Percentiles rank a stretch among this genome's conserved stretches.
Conservation (phyloP, 1,140 invertebrate species). For the Papilio polyxenes region DNA sequence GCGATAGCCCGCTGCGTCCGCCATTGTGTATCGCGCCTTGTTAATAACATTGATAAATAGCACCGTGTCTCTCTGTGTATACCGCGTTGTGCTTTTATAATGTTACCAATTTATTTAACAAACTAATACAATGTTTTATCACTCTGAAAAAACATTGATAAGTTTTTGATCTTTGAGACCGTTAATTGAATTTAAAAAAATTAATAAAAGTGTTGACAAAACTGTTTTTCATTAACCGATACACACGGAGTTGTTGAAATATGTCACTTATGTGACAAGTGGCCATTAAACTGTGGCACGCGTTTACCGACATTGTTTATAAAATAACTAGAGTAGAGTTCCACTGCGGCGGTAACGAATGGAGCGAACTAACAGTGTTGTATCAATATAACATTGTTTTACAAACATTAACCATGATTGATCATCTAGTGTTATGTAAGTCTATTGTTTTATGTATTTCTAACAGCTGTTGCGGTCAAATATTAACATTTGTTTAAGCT, state of each 20-base stretch:
- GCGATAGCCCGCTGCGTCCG: slow-evolving; percentile 55
- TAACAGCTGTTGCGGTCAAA: slow-evolving; percentile 1
- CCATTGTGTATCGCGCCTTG: slow-evolving; percentile 40
- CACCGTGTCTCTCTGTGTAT: not conserved
- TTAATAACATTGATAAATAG: slow-evolving; percentile 26
- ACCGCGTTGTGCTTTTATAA: not conserved
- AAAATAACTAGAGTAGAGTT: not conserved
- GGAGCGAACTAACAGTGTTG: not conserved
- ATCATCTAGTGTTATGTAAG: not conserved
- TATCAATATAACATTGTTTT: slow-evolving; percentile 10
- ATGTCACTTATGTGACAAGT: not conserved
- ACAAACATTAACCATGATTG: slow-evolving; percentile 4
- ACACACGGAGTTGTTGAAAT: not conserved
- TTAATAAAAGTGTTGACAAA: not conserved
- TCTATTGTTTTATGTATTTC: slow-evolving; percentile 11
- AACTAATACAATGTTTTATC: not conserved
- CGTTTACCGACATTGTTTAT: slow-evolving; percentile 1
- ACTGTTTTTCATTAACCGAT: not conserved
- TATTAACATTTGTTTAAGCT: not conserved
- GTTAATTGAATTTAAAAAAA: not conserved
- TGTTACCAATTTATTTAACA: not conserved
- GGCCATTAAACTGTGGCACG: slow-evolving; percentile 5
- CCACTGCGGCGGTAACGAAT: not conserved
- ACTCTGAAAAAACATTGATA: not conserved
- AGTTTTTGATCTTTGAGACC: not conserved